Percentiles rank a stretch among this genome's conserved stretches.
phyloP scores from a whole-genome alignment of 1,140 invertebrate species.

The Eurytemora carolleeae region DNA sequence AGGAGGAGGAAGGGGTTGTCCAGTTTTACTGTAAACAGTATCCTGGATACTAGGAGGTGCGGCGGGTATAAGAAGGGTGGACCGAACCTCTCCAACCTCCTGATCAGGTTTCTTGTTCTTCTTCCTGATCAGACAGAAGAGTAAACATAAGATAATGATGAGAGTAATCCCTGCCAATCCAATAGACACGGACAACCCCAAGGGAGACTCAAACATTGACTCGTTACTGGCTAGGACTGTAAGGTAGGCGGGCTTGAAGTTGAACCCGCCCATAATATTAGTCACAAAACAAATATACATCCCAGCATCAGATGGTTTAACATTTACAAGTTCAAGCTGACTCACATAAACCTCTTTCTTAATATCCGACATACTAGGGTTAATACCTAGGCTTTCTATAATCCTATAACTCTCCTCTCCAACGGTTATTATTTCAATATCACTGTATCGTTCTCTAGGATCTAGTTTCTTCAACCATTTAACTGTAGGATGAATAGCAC shows the following conservation, averaged over 20 bases:
- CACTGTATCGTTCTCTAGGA: background rate
- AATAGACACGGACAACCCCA: background rate
- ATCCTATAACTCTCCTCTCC: background rate
- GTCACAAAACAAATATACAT: background rate
- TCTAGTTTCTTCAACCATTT: background rate
- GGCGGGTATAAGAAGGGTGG: too few species aligned
- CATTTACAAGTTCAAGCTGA: background rate
- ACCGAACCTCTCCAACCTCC: too few species aligned
- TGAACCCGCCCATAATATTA: background rate
- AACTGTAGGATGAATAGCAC: background rate
- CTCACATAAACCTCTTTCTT: background rate
- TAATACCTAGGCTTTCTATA: background rate
- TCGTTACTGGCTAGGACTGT: background rate
- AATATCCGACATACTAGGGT: background rate
- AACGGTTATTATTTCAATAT: background rate
- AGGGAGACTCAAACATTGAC: too few species aligned
- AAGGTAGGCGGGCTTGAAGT: background rate
- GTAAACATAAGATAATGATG: background rate
- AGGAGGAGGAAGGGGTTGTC: too few species aligned
- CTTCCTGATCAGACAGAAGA: background rate
- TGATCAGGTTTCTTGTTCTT: too few species aligned
- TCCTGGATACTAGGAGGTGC: too few species aligned
- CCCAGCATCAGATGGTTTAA: background rate
- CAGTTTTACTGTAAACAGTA: too few species aligned
- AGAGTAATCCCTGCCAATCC: background rate